Conservation (phyloP, 2,797 vertebrate species). For the Ibycter americanus region DNA sequence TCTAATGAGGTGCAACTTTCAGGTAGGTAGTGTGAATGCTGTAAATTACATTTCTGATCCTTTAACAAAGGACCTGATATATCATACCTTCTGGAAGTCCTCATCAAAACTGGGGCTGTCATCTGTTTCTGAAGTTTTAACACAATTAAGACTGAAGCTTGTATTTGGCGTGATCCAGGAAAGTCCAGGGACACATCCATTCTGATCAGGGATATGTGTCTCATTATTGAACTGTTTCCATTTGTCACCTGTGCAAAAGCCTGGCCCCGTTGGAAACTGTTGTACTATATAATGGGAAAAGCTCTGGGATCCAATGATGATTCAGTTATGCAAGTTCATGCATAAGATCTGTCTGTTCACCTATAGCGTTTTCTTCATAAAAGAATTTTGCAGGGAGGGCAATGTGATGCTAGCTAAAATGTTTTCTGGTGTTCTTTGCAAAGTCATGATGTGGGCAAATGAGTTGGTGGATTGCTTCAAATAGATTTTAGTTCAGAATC, state of each 20-base stretch:
- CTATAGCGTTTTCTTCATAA: background rate
- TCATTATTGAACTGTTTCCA: background rate
- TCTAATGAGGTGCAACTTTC: background rate
- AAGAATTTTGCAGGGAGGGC: background rate
- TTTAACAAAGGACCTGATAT: background rate
- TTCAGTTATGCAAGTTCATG: background rate
- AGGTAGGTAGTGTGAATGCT: background rate
- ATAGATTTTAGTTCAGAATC: background rate
- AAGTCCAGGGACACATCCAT: background rate
- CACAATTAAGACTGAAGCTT: background rate
- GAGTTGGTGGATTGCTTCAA: background rate
- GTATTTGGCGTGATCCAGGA: background rate
- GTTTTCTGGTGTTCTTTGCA: background rate
- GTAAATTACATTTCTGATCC: background rate
- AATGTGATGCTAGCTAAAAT: background rate
- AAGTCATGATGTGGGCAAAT: background rate
- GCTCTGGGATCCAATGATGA: background rate
- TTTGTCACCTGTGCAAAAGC: background rate
- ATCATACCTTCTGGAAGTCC: background rate
- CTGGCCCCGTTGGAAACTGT: background rate
- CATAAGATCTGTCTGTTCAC: background rate
- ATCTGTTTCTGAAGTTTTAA: background rate
- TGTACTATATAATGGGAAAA: background rate
- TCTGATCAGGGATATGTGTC: background rate
- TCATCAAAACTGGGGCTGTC: background rate